Conservation (phyloP, 2,797 vertebrate species). For the Danionella dracula region DNA sequence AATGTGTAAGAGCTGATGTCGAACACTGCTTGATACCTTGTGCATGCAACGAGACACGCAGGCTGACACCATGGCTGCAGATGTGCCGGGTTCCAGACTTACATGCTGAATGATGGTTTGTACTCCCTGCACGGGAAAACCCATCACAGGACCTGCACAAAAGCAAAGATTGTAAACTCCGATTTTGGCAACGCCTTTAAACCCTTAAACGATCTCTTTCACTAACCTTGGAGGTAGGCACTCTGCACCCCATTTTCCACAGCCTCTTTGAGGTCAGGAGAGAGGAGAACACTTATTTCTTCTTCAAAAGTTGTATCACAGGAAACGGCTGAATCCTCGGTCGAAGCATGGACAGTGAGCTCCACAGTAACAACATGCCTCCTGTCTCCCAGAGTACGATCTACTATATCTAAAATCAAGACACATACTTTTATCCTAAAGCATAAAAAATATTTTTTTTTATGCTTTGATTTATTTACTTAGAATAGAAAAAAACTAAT, state of each 20-base stretch:
- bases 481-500: no score
- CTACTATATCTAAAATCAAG: slow-evolving; percentile 74
- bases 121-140: slow-evolving; percentile 81
- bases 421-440: no score
- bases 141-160: slow-evolving; percentile 82
- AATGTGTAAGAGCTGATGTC: no score
- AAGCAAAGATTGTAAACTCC: background rate
- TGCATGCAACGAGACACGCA: slow-evolving; percentile 86
- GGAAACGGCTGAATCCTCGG: slow-evolving; percentile 35
- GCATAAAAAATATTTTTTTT: no score
- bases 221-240: slow-evolving; percentile 81
- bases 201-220: background rate
- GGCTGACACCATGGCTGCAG: slow-evolving; percentile 85
- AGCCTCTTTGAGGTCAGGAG: slow-evolving; percentile 68
- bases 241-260: slow-evolving; percentile 80
- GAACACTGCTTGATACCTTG: slow-evolving; percentile 75
- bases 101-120: slow-evolving; percentile 72
- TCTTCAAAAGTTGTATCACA: slow-evolving; percentile 61
- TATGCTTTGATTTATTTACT: no score
- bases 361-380: slow-evolving; percentile 76
- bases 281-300: slow-evolving; percentile 54
- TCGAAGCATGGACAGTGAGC: slow-evolving; percentile 65
- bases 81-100: slow-evolving; percentile 76
- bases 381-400: slow-evolving; percentile 81
- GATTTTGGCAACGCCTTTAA: no score